phyloP scores from a whole-genome alignment of 1,140 invertebrate species.

The Prorops nasuta region DNA sequence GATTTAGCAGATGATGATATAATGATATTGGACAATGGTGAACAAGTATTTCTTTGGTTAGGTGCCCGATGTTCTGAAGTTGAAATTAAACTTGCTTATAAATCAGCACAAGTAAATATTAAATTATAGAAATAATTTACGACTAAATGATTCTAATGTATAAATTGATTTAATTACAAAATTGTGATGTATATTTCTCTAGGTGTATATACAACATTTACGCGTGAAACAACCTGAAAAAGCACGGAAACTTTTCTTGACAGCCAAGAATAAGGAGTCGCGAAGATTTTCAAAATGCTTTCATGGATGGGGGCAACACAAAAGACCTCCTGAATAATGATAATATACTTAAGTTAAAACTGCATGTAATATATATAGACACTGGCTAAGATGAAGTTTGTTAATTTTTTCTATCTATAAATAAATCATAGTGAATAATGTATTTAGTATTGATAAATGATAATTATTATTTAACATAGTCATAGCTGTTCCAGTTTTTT shows the following conservation, averaged over 20 bases:
- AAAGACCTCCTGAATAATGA: constrained; percentile 67
- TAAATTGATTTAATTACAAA: no score
- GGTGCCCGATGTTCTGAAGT: constrained; percentile 96
- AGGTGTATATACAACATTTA: constrained; percentile 98
- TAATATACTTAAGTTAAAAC: background rate
- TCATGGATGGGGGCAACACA: constrained; percentile 91
- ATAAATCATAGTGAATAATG: background rate
- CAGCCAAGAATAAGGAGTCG: constrained; percentile 95
- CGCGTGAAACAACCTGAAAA: constrained; percentile 91
- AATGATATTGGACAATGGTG: constrained; percentile 98
- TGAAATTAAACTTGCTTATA: constrained; percentile 97
- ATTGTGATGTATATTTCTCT: constrained; percentile 21
- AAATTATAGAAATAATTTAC: background rate
- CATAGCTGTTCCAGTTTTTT: no score
- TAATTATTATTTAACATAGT: no score
- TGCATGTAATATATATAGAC: background rate
- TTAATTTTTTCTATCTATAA: background rate
- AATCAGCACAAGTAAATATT: constrained; percentile 86
- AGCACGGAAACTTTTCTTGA: constrained; percentile 91
- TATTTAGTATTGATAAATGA: no score
- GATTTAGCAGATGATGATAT: constrained; percentile 99
- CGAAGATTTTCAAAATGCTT: constrained; percentile 96
- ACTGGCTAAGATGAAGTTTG: background rate
- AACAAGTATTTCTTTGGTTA: constrained; percentile 97
- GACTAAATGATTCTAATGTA: background rate